Base-by-base conservation (phyloP, 1,140 invertebrate species). In the Drosophila lacteicornis region DNA sequence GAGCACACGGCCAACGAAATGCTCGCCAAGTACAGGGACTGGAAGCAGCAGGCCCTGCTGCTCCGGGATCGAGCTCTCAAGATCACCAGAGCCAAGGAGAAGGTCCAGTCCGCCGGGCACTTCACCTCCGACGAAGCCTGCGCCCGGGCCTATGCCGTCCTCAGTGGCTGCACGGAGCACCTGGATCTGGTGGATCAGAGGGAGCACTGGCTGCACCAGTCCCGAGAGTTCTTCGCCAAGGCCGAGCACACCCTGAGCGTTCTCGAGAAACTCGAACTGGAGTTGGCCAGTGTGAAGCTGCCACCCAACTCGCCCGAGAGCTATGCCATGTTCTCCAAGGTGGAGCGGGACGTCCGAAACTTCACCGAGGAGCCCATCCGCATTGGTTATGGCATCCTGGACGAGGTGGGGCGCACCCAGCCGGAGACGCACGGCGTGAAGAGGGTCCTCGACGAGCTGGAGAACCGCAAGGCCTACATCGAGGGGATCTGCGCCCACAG, bases 11-110 rank as follows among this genome's bases (percentile, higher is more conserved):
- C 96, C 13, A 95, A 96, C 91, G 91, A 96, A 45, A 93, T 97
- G 6, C 93, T 96, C 4, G 94, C 95, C 83, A 95, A 96, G 83
- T 94, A 97, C 82, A 94, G 94, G 58, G 96, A 96, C 82, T 94
- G 96, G 80, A 95, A 97, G 77, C 93, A 94, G 5, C 96, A 97
- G 93, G 96, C 96, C 2, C 95, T 96, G 94, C 94, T 96, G 42
- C 93, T 97, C 40, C 96, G 97, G 92, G 97, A 97, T 76, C 94
- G 94, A 79, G 95, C 96, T 5, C 92, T 97, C 27, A 96, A 95
- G 91, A 95, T 97, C 75, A 95, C 97, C 3, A 95, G 96, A 86
- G 96, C 96, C 30, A 97, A 96, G 15, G 96, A 97, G 91, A 95
- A 96, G 85, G 94, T 97, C 22, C 94, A 96, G 25, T 94, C 94